Evolutionary conservation across 2,113 vertebrate genomes (phyloP).

Genomic region (Spermophilus dauricus): DNA sequence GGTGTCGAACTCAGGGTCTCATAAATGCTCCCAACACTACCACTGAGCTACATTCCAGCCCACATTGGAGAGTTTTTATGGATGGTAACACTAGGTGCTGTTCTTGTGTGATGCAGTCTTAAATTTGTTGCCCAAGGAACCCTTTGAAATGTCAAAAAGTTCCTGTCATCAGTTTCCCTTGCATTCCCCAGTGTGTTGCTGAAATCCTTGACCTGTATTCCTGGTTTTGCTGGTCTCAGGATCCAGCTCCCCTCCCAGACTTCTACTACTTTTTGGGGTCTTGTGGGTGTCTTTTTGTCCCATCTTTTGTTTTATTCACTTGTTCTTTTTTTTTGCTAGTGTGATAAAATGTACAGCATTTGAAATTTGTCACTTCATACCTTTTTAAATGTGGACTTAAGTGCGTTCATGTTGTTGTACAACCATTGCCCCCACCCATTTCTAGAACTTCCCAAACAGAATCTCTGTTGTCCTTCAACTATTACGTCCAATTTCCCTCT

Average conservation of each 20-base stretch:
- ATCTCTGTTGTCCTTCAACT: background rate
- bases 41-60: no score
- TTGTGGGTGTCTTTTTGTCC: background rate
- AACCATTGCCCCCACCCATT: rapidly evolving
- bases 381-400: background rate
- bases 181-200: no score
- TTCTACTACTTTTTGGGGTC: background rate
- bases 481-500: background rate
- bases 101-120: background rate
- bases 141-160: background rate
- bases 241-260: background rate
- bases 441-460: background rate
- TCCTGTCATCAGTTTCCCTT: background rate
- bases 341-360: background rate
- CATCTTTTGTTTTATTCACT: background rate
- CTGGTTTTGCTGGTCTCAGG: background rate
- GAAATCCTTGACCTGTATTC: background rate
- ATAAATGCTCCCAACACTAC: background rate
- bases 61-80: background rate
- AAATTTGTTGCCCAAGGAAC: rapidly evolving
- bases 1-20: background rate
- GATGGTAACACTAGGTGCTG: background rate
- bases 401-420: background rate
- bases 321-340: background rate
- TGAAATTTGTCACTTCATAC: background rate